phyloP scores from a whole-genome alignment of 2,797 vertebrate genomes.

The Dipus sagitta region DNA sequence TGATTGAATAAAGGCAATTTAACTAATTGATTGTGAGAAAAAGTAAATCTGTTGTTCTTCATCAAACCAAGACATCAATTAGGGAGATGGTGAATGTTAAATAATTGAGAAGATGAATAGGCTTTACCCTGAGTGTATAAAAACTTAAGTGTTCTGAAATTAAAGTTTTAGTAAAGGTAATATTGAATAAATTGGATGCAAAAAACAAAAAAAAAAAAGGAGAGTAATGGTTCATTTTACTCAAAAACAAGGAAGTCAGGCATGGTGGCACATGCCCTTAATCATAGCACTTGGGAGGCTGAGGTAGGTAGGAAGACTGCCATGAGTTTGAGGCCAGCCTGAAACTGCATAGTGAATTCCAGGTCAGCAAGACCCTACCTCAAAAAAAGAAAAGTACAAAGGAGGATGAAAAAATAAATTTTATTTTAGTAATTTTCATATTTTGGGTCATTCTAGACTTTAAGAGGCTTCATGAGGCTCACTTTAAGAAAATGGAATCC shows the following conservation, averaged over 20 bases:
- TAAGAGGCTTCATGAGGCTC: constrained; percentile 95
- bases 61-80: constrained; percentile 6
- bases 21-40: not conserved
- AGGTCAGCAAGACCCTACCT: too few species aligned
- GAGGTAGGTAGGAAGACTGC: too few species aligned
- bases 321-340: too few species aligned
- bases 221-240: constrained; percentile 18
- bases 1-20: constrained; percentile 30
- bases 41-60: not conserved
- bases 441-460: constrained; percentile 91
- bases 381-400: not conserved
- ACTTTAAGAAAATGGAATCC: constrained; percentile 97
- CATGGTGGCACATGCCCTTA: too few species aligned
- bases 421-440: constrained; percentile 65
- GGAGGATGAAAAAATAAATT: constrained; percentile 39
- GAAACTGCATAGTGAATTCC: too few species aligned
- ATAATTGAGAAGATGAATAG: not conserved
- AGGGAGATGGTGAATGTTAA: not conserved
- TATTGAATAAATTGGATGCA: constrained; percentile 52
- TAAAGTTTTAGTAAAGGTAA: constrained; percentile 48
- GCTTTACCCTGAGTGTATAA: constrained; percentile 28
- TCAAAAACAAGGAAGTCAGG: not conserved
- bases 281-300: too few species aligned
- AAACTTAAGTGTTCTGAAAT: constrained; percentile 47
- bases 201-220: not conserved